Percentiles rank a stretch among this genome's conserved stretches.
phyloP scores from a whole-genome alignment of 2,113 vertebrate genomes.

The Furnarius figulus region DNA sequence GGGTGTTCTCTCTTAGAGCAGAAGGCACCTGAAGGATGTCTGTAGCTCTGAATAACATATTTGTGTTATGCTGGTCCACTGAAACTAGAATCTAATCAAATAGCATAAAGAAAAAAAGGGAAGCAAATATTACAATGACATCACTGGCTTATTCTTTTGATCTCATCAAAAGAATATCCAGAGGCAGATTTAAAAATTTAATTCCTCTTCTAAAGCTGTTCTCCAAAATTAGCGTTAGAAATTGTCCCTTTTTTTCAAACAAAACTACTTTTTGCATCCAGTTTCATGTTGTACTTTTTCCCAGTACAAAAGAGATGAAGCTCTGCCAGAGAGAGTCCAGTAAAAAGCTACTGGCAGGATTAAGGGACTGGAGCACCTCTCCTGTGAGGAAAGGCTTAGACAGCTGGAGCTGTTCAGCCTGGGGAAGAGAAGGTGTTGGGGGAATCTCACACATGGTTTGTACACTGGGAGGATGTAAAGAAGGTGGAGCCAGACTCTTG shows the following conservation, averaged over 20 bases:
- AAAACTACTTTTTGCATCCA: background rate
- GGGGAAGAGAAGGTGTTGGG: background rate
- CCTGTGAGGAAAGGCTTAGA: background rate
- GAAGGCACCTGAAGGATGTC: background rate
- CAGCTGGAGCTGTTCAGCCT: background rate
- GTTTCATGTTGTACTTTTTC: background rate
- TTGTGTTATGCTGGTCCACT: background rate
- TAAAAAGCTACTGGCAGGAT: background rate
- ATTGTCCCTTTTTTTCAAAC: background rate
- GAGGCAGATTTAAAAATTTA: background rate
- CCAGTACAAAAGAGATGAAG: background rate
- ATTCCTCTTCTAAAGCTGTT: background rate
- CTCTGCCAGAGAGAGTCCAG: background rate
- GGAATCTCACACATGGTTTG: background rate
- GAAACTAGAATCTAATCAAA: background rate
- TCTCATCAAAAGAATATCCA: background rate
- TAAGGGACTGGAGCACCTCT: background rate
- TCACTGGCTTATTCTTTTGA: background rate
- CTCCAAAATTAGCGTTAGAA: background rate
- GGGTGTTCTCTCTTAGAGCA: background rate
- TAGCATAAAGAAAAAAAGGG: background rate
- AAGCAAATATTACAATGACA: background rate
- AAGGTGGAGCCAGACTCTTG: background rate
- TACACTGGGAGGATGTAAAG: background rate
- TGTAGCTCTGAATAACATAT: background rate